Base-by-base conservation (phyloP, 2,888 invertebrate genomes). In the Petrophora chlorosata region DNA sequence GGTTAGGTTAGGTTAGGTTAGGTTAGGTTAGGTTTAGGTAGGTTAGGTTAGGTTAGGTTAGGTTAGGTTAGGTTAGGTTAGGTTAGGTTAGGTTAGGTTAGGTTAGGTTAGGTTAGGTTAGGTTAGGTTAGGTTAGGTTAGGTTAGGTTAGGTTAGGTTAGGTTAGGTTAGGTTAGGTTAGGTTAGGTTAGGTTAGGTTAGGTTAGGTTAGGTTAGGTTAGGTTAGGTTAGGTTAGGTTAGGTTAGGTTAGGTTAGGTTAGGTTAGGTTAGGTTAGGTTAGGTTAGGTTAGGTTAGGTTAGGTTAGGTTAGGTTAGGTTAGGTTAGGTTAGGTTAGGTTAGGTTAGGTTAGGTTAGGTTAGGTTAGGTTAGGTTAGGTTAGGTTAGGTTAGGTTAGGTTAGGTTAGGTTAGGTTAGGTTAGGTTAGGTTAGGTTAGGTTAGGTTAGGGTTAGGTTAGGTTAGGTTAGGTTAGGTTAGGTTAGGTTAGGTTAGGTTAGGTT, bases 171-270 rank as follows among this genome's bases (percentile, higher is more conserved):
- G 50, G 55, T 53, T 51, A 45, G 44, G 45, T 41, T 51, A 45
- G 41, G 45, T 15, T 45, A 41, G 45, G 41, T 28, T 45, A 46
- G 28, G 28, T 19, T 34, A 34, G 34, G 34, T 34, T 34, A 34
- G 34, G 34, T 34, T 55, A n/a, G n/a, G n/a, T n/a, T 47, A 45
- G 54, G 51, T 57, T 50, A 44, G 59, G 50, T 61, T 55, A 52
- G 54, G 54, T 57, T 57, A 45, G 57, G 54, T 57, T 53, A 52
- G 51, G 55, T 53, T 53, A 54, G 55, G 52, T 54, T 51, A 58
- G 54, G 53, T 56, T 56, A 46, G 45, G 51, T 51, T 54, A 45
- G 52, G 51, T 51, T 34, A 34, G 34, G 34, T 34, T 34, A 34
- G 34, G 34, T 34, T 34, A 34, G 45, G 16, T 38, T 32, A 53